Evolutionary conservation across 2,113 vertebrate species (phyloP).

Genomic region (Peromyscus leucopus): DNA sequence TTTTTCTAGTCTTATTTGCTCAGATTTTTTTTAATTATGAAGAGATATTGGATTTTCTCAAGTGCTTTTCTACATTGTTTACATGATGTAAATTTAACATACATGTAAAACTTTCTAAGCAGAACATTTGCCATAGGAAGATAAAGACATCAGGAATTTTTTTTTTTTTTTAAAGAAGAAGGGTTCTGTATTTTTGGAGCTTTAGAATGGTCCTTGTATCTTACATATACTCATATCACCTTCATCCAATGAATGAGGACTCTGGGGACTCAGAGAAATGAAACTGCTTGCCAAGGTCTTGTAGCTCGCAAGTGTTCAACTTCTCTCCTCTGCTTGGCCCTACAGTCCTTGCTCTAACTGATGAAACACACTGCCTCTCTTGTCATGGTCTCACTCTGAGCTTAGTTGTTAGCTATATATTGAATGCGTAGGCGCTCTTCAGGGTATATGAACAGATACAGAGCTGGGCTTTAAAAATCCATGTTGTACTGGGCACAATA

Average conservation of each 20-base stretch:
- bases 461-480: not conserved
- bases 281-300: not conserved
- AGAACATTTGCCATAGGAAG: not conserved
- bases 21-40: not conserved
- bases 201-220: not conserved
- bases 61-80: not conserved
- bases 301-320: accelerated
- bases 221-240: not conserved
- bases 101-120: not conserved
- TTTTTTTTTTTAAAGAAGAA: not conserved
- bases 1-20: not conserved
- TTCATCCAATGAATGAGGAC: not conserved
- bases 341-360: not conserved
- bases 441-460: not conserved
- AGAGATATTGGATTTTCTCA: not conserved
- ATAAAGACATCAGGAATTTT: slow-evolving; percentile 10
- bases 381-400: not conserved
- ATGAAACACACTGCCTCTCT: not conserved
- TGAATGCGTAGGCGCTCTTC: not conserved
- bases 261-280: not conserved
- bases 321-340: not conserved
- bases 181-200: not conserved
- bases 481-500: not conserved
- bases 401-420: not conserved
- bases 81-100: not conserved